These are phyloP conservation scores for Labrus mixtus DNA, from an alignment of 2,113 vertebrate genomes.

Conservation along the genomic window DNA sequence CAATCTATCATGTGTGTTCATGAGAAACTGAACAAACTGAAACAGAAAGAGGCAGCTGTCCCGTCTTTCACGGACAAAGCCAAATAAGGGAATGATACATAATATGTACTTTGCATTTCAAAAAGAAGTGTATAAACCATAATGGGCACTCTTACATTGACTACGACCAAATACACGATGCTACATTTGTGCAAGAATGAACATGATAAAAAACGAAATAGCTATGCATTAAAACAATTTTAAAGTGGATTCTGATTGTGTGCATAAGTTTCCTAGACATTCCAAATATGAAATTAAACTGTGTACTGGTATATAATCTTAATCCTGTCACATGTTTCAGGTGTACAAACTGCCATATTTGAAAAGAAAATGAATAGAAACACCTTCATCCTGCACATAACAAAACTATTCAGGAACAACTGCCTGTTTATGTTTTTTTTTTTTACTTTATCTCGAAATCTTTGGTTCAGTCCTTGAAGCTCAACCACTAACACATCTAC, in stretches of 20 bases:
- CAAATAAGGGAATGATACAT: background rate
- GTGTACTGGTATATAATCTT: background rate
- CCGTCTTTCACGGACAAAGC: background rate
- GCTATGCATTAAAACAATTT: background rate
- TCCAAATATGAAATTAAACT: background rate
- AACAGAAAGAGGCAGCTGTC: conserved; percentile 1
- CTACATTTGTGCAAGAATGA: too few relatives aligned
- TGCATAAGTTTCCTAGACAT: conserved; percentile 3
- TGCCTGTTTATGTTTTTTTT: background rate
- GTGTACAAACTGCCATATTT: background rate
- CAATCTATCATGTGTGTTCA: conserved; percentile 32
- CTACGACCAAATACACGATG: too few relatives aligned
- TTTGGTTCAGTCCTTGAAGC: background rate
- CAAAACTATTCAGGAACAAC: background rate
- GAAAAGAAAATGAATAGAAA: too few relatives aligned
- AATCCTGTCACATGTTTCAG: background rate
- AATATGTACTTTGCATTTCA: background rate
- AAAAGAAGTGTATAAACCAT: background rate
- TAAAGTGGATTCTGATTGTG: too few relatives aligned
- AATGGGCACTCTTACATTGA: background rate
- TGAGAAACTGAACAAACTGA: conserved; percentile 24
- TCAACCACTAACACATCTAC: background rate
- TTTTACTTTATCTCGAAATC: background rate
- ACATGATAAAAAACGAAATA: conserved; percentile 12
- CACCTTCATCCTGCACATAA: background rate